These are phyloP conservation scores for Dendrophyllia cribrosa DNA, from an alignment of 64 coral and sea anemone genomes.

Conservation along the genomic window DNA sequence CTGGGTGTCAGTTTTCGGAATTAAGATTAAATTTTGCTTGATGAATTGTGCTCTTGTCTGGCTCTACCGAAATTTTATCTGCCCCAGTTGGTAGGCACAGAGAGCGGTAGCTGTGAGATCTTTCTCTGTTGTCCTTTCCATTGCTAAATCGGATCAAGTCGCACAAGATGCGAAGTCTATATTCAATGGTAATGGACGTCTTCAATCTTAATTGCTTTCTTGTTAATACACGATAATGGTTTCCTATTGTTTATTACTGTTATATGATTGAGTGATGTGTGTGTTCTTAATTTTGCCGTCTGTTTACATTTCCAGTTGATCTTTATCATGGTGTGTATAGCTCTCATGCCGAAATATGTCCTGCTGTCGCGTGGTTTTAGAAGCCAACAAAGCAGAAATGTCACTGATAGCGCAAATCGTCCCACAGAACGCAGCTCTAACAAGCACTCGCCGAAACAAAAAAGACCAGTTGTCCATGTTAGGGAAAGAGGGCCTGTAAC, in stretches of 20 bases:
- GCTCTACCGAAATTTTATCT: constrained; percentile 7
- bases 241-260: background rate
- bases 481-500: background rate
- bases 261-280: background rate
- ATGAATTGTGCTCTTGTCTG: background rate
- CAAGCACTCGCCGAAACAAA: background rate
- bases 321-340: background rate
- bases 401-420: background rate
- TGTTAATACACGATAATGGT: constrained; percentile 4
- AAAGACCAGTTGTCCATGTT: background rate
- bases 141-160: constrained; percentile 9
- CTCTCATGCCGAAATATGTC: background rate
- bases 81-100: background rate
- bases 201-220: constrained; percentile 7
- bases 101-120: background rate
- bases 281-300: background rate
- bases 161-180: constrained; percentile 22
- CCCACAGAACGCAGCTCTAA: background rate
- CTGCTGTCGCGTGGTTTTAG: background rate
- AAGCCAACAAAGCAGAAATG: background rate
- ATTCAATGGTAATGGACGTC: constrained; percentile 8
- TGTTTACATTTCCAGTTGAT: background rate
- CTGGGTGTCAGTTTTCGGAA: constrained; percentile 2
- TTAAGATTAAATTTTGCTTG: background rate
- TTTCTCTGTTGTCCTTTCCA: background rate